Evolutionary conservation across 2,888 invertebrate genomes (phyloP).

Genomic region (Periphyllus acericola): DNA sequence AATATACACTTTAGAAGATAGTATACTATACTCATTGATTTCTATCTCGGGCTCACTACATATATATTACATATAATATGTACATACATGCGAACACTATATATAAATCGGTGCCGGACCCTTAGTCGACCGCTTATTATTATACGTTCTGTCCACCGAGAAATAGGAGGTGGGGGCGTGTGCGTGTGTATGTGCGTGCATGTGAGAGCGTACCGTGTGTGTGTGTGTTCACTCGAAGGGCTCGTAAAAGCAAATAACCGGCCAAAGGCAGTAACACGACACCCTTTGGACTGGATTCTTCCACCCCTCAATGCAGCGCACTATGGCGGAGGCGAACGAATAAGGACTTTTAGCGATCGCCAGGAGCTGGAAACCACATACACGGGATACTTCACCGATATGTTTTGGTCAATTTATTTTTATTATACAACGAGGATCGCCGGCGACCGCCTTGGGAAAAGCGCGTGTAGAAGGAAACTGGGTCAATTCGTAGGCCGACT

Average conservation of each 20-base stretch:
- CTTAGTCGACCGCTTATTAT: not conserved
- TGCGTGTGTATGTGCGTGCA: not conserved
- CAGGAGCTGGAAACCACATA: not conserved
- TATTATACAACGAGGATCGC: constrained; percentile 24
- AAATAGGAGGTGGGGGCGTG: not conserved
- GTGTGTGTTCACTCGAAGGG: not conserved
- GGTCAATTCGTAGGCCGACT: not conserved
- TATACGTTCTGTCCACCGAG: not conserved
- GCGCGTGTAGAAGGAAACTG: not conserved
- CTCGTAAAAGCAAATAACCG: constrained; percentile 35
- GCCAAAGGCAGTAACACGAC: constrained; percentile 4
- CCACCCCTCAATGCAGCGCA: not conserved
- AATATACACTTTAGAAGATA: not conserved
- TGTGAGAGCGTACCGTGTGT: not conserved
- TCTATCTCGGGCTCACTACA: not conserved
- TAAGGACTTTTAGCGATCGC: constrained; percentile 2
- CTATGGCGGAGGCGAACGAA: not conserved
- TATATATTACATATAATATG: too few species aligned
- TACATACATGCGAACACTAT: not conserved
- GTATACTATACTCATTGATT: not conserved
- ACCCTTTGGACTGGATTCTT: constrained; percentile 7
- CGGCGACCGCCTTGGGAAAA: constrained; percentile 3
- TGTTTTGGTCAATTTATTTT: constrained; percentile 47
- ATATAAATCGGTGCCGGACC: not conserved
- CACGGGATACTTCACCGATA: not conserved